Evolutionary conservation across 1,140 invertebrate genomes (phyloP), one percentile per base, ranked within the genome.

Genomic region (Teleopsis dalmanni): DNA sequence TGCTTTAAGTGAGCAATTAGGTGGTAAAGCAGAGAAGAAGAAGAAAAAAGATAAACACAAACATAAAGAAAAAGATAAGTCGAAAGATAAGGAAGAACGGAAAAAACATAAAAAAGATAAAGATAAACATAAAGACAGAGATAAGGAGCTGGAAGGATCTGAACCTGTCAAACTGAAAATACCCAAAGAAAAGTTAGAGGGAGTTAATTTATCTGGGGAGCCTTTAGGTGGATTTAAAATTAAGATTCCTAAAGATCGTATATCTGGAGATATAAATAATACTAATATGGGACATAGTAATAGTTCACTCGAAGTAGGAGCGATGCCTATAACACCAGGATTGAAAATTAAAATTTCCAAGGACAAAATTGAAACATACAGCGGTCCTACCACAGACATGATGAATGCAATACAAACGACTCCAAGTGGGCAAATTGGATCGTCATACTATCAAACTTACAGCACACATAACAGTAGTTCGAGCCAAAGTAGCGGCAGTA

Each of bases 11-110:
- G 53, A 55, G 35, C 41, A 52, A 18, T 48, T 47, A 25, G 43
- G 43, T 13, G 52, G 41, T 54, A 27, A 47, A 47, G 40, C 41
- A 16, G 42, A 83, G 58, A 80, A 79, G 59, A 82, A 83, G 55
- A 80, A 79, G 55, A 79, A 80, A 50, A 79, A 82, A 54, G 79
- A 83, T 29, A 80, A 81, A 49, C 75, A 80, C 42, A 80, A 78
- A 51, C 74, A 79, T 53, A 81, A 82, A 53, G 77, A 82, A 51
- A 83, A 83, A 58, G 78, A 81, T 29, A 82, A 81, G 51, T 78
- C 80, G 2, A 78, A 78, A 33, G 69, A 73, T 42, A 65, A 71
- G 16, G 73, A 78, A 43, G 76, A 78, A 38, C 76, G 80, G 41
- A 80, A 80, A 50, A 82, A 82, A 57, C 77, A 82, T 53, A 82